Evolutionary conservation across 2,797 vertebrate genomes (phyloP).

Genomic region (Mareca penelope): DNA sequence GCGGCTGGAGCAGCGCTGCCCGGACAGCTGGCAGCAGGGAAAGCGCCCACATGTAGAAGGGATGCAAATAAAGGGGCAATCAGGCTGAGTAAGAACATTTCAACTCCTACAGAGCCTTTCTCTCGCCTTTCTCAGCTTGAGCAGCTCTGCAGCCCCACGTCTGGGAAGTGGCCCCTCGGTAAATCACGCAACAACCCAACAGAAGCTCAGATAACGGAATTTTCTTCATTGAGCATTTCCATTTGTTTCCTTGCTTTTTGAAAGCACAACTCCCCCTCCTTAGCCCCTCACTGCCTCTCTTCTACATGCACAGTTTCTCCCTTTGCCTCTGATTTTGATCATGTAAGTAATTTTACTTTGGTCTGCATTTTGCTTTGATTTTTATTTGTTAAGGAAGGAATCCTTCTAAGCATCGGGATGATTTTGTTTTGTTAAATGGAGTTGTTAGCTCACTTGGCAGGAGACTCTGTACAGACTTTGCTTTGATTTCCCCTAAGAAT

Average conservation of each 20-base stretch:
- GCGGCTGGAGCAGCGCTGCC: rapidly evolving
- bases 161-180: neutral
- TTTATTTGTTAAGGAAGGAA: conserved; percentile 31
- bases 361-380: conserved; percentile 31
- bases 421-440: conserved; percentile 64
- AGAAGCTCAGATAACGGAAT: neutral
- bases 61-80: neutral
- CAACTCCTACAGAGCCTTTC: neutral
- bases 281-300: neutral
- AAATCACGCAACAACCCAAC: neutral
- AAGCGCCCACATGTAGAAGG: rapidly evolving
- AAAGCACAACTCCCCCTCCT: neutral
- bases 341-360: conserved; percentile 13
- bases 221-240: conserved; percentile 6
- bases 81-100: neutral
- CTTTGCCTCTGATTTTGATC: conserved; percentile 27
- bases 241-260: neutral
- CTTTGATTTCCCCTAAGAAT: conserved; percentile 66
- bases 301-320: neutral
- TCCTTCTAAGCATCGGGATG: conserved; percentile 5
- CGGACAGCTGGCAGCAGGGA: rapidly evolving
- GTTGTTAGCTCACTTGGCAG: conserved; percentile 56
- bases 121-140: neutral
- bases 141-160: neutral
- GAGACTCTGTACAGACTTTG: conserved; percentile 34